Evolutionary conservation across 2,888 invertebrate species (phyloP), one percentile per base, ranked within the genome.

Genomic region (Autographa gamma): DNA sequence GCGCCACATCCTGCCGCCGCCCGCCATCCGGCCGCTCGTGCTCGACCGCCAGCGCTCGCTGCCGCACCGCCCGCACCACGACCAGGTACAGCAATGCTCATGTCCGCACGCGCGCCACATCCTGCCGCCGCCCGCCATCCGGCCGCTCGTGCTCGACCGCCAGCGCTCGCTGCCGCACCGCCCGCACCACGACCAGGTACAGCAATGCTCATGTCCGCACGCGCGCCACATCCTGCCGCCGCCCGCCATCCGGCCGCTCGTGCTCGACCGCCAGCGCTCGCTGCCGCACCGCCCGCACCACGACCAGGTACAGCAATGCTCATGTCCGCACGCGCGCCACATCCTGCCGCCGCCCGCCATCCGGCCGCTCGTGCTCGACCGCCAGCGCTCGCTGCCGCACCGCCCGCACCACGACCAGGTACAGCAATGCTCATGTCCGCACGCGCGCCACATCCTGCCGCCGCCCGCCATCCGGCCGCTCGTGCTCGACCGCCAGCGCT

Each of bases 381-480:
- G 98, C 25, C 98, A 99, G 85, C 99, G 99, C 94, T 97, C 97
- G 58, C 95, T 99, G 83, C 99, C 99, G 0, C 97, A 98, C 60
- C 97, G 98, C 91, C 97, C 98, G 60, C 97, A 97, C 59, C 98
- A 99, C 94, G 98, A 99, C 88, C 96, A 99, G 80, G 99, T 99
- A 11, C n/a, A n/a, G n/a, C n/a, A n/a, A n/a, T n/a, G n/a, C n/a
- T n/a, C n/a, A n/a, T n/a, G n/a, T n/a, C n/a, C n/a, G n/a, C n/a
- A n/a, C n/a, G n/a, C n/a, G n/a, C n/a, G n/a, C n/a, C n/a, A n/a
- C n/a, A n/a, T n/a, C n/a, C n/a, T n/a, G n/a, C n/a, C n/a, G n/a
- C n/a, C 99, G 16, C 98, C 98, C 66, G 97, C 98, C 82, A 98
- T 99, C 85, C 97, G 98, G 84, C 99, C 99, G 11, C 97, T 98